Conservation (phyloP, 2,797 vertebrate genomes). For the Sternotherus odoratus region DNA sequence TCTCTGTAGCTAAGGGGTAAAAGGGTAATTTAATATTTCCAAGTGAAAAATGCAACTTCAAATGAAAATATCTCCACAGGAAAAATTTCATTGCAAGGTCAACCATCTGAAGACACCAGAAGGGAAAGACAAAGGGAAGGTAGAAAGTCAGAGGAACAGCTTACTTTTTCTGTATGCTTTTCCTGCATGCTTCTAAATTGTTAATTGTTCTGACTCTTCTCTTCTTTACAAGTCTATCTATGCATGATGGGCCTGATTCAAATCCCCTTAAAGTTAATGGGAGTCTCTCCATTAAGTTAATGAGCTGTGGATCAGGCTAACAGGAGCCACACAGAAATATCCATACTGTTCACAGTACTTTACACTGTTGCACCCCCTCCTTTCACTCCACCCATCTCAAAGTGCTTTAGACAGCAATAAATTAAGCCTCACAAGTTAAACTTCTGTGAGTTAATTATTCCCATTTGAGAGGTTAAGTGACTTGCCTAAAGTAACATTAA, state of each 20-base stretch:
- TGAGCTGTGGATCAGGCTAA: neutral
- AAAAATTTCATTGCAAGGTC: neutral
- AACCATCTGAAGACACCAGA: constrained; percentile 41
- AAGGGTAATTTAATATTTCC: constrained; percentile 17
- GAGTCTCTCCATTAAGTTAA: neutral
- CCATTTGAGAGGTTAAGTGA: neutral
- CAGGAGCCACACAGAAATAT: neutral
- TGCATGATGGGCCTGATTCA: neutral
- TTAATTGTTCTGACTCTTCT: constrained; percentile 2
- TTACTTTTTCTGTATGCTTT: neutral
- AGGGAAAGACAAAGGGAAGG: constrained; percentile 32
- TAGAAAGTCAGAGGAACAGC: constrained; percentile 10
- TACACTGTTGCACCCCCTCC: neutral
- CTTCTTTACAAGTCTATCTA: neutral
- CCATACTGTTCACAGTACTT: neutral
- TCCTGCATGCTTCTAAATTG: too few species aligned
- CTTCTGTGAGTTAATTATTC: neutral
- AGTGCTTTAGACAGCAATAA: neutral
- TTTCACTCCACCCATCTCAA: neutral
- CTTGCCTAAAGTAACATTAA: neutral
- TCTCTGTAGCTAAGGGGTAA: constrained; percentile 16
- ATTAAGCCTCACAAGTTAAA: neutral
- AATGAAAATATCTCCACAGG: constrained; percentile 17
- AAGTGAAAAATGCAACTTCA: constrained; percentile 21
- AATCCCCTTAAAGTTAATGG: neutral